phyloP scores from a whole-genome alignment of 2,113 vertebrate genomes.

The Hippopotamus amphibius region DNA sequence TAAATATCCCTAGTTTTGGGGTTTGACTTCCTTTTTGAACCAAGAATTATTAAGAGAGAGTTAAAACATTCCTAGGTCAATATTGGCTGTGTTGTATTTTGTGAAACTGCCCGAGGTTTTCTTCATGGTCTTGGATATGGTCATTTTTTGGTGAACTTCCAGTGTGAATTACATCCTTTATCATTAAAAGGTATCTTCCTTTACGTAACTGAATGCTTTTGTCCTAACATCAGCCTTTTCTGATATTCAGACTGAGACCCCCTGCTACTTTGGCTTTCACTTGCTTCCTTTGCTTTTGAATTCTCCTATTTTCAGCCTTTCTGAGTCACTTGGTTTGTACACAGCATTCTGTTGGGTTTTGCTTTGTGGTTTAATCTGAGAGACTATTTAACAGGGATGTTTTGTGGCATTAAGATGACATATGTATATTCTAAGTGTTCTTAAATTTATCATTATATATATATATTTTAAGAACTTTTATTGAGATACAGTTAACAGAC shows the following conservation, averaged over 20 bases:
- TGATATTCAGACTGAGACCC: neutral
- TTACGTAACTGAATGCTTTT: neutral
- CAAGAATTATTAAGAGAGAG: neutral
- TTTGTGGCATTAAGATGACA: neutral
- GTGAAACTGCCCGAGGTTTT: neutral
- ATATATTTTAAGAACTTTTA: no score
- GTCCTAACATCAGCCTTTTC: neutral
- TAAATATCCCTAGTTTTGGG: neutral
- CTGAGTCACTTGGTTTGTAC: neutral
- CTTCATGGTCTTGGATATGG: neutral
- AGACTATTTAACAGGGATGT: neutral
- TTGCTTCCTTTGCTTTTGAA: neutral
- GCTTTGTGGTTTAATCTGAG: neutral
- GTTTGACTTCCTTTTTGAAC: conserved; percentile 11
- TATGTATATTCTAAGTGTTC: neutral
- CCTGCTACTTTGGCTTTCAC: neutral
- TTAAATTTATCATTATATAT: neutral
- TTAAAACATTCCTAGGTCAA: neutral
- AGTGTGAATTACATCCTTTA: neutral
- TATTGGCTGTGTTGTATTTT: neutral
- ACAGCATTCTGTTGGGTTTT: neutral
- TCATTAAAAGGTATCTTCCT: neutral
- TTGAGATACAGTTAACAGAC: no score
- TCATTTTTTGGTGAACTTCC: neutral
- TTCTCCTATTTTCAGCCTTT: neutral